Percentiles rank a stretch among this genome's conserved stretches.
phyloP scores from a whole-genome alignment of 2,113 vertebrate genomes.

The Syrrhaptes paradoxus region DNA sequence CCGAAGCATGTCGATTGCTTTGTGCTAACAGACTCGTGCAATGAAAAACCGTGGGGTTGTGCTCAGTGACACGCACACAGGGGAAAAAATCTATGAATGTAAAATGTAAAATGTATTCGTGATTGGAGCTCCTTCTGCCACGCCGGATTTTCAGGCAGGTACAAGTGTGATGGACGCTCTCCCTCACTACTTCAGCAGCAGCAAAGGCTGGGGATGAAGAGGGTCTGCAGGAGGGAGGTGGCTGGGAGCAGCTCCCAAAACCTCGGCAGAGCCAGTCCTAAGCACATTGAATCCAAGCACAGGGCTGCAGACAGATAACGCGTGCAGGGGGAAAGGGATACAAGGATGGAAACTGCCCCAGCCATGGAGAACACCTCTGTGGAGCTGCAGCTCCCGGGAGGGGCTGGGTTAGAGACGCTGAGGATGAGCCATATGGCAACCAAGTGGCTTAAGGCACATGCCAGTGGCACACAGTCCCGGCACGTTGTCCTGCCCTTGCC shows the following conservation, averaged over 20 bases:
- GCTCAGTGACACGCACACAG: background rate
- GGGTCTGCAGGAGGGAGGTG: background rate
- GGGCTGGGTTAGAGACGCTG: background rate
- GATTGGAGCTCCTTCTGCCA: background rate
- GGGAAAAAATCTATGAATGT: background rate
- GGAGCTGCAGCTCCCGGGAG: background rate
- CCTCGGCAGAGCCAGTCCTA: background rate
- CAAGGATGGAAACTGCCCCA: background rate
- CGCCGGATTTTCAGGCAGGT: background rate
- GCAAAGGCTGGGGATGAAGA: background rate
- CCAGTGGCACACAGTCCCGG: background rate
- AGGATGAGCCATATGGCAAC: background rate
- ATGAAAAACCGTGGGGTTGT: background rate
- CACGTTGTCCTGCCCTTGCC: fast-evolving
- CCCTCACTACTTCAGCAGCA: background rate
- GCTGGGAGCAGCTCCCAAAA: background rate
- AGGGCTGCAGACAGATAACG: too few species aligned
- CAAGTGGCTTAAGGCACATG: background rate
- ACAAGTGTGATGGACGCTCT: background rate
- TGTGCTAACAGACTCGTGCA: background rate
- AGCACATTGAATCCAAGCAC: background rate
- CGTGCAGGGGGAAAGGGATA: background rate
- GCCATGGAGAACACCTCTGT: background rate
- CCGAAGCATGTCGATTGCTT: background rate
- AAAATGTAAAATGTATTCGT: background rate